These are phyloP conservation scores for Triplophysa siluroides DNA, from an alignment of 2,113 vertebrate genomes.

Conservation along the genomic window DNA sequence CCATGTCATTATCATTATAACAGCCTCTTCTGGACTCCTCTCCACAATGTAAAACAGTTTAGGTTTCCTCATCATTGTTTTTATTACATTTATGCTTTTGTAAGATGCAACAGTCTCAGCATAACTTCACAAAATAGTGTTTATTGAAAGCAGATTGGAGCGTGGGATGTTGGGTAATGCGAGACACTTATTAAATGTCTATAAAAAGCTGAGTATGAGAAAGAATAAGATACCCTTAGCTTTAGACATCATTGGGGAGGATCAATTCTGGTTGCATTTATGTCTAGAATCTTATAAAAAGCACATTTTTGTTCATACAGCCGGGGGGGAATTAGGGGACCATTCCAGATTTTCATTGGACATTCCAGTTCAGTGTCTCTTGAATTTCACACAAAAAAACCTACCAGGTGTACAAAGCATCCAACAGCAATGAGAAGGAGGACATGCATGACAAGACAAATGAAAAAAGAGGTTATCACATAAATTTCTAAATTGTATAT, in stretches of 20 bases:
- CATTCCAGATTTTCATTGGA: no score
- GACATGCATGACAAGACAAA: no score
- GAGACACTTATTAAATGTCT: background rate
- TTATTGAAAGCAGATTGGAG: background rate
- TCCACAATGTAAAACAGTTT: constrained; percentile 24
- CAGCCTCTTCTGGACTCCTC: background rate
- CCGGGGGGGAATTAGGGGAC: background rate
- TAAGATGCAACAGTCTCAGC: background rate
- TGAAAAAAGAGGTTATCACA: no score
- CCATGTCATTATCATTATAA: constrained; percentile 41
- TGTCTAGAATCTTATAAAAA: background rate
- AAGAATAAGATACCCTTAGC: background rate
- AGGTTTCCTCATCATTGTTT: background rate
- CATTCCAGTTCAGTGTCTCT: no score
- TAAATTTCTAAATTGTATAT: no score
- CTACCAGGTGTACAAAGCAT: no score
- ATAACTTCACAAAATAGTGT: background rate
- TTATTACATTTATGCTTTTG: background rate
- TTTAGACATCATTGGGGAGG: background rate
- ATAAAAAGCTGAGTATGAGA: background rate
- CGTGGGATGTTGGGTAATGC: background rate
- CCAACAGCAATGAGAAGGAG: no score
- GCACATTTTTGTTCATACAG: constrained; percentile 5
- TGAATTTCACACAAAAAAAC: no score
- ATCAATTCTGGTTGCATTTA: background rate